Evolutionary conservation across 1,140 invertebrate genomes (phyloP), one percentile per base, ranked within the genome.

Genomic region (Parasteatoda tepidariorum): DNA sequence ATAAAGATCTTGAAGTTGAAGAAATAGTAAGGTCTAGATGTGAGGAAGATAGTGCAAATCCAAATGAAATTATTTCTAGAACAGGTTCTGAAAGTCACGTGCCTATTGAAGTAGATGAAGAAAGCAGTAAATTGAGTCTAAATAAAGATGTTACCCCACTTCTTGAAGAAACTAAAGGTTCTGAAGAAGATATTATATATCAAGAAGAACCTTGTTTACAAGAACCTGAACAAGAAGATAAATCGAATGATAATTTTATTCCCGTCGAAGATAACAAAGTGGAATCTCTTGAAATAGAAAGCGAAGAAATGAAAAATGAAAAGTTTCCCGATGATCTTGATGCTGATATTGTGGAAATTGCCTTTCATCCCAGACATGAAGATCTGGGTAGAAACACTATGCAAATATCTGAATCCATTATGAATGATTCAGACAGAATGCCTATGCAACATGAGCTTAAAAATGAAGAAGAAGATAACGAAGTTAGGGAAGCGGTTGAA

Each of bases 401-500:
- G 34, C 62, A 68, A 34, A 18, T 55, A 28, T 54, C 64, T 57
- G 76, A 79, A 24, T 24, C 64, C 33, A 15, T 28, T 34, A 30
- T 38, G n/a, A 7, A 28, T 48, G 34, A 55, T 38, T 22, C 18
- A 15, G 78, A 70, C 33, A 70, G 33, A 6, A 55, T 79, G 26
- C 41, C 31, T 15, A 22, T 70, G 26, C 78, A 71, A 26, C 55
- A 61, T 48, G 78, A 82, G 78, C 78, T 82, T 71, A 82, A 82
- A 71, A 70, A 71, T 61, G 78, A 82, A 62, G 64, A 67, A 9
- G 78, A 82, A 38, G 78, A 82, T 26, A 70, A 82, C 41, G 78
- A 82, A 70, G 78, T 82, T 34, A 59, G 78, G 18, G 78, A 82
- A 62, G 78, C 78, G 18, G 78, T 82, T 13, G 78, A 82, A 71